Evolutionary conservation across 2,113 vertebrate genomes (phyloP), one percentile per base, ranked within the genome.

Genomic region (Scomber colias): DNA sequence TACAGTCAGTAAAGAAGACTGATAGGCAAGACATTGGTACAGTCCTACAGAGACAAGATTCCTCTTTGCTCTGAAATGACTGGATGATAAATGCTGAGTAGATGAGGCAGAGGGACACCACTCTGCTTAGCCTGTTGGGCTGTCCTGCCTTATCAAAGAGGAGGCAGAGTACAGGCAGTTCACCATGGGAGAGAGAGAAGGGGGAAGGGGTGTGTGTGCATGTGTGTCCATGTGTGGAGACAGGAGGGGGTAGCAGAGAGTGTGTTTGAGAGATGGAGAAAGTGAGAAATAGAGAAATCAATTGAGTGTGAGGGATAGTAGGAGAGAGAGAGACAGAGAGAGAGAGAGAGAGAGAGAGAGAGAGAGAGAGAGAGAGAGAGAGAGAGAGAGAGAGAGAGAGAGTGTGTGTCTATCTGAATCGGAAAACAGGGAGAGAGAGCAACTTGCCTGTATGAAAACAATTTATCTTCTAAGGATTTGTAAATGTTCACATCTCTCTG

Each of bases 231-330:
- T 50, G 30, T 30, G 35, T 13, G 53, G 55, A 54, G 54, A 45
- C 45, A 67, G 54, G 56, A 65, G 49, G 40, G 21, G 62, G 57
- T 21, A n/a, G 35, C 46, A 40, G 19, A 61, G 63, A 40, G 53
- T 31, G 79, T 44, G 6, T 83, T 65, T 75, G 24, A 76, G 59
- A 70, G 71, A 40, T 40, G 35, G 35, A 40, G 35, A 40, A 40
- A 70, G 66, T 50, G 65, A 77, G 74, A 70, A 84, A 83, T 55
- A 14, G 60, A 79, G 53, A 71, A 68, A 82, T 49, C 68, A 86
- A 72, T 77, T 80, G 73, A 79, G 74, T 76, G 82, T 71, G 62
- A 68, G 60, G 24, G 67, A 65, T 67, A 11, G 71, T 12, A 13
- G 46, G 56, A 3, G 14, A 61, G 40, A 60, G 17, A 21, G 50